Conservation (phyloP, 2,888 invertebrate genomes). For the Cenopis cana region DNA sequence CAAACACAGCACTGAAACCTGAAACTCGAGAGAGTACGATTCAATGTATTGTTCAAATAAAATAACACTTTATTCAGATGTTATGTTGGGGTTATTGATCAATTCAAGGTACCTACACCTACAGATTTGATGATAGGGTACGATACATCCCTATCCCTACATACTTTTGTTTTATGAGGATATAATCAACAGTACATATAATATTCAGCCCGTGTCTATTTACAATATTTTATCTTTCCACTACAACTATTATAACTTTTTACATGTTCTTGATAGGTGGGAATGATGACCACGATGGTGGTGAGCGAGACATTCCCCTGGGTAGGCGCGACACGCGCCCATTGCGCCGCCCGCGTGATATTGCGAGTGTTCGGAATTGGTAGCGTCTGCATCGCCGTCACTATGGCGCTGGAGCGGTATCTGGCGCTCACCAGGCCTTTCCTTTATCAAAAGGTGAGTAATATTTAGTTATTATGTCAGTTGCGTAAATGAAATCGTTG, state of each 20-base stretch:
- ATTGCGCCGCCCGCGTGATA: conserved; percentile 89
- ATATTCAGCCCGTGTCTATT: no score
- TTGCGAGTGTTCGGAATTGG: conserved; percentile 94
- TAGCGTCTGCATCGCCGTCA: conserved; percentile 94
- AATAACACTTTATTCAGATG: background rate
- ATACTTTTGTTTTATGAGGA: no score
- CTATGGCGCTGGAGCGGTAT: conserved; percentile 95
- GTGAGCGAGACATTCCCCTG: conserved; percentile 76
- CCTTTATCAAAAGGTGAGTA: conserved; percentile 92
- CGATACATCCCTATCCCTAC: no score
- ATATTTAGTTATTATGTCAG: background rate
- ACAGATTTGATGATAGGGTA: no score
- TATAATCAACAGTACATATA: no score
- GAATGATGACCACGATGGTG: conserved; percentile 90
- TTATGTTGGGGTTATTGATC: background rate
- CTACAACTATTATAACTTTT: no score
- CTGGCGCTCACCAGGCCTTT: conserved; percentile 94
- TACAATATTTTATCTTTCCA: no score
- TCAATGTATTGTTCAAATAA: background rate
- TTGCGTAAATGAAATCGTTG: conserved; percentile 65
- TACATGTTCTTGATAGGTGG: conserved; percentile 76
- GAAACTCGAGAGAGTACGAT: conserved; percentile 8
- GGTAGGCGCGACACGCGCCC: conserved; percentile 72
- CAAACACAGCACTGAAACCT: conserved; percentile 23
- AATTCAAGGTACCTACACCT: no score